Evolutionary conservation across 2,888 invertebrate species (phyloP).

Genomic region (Dicyrtoma fusca): DNA sequence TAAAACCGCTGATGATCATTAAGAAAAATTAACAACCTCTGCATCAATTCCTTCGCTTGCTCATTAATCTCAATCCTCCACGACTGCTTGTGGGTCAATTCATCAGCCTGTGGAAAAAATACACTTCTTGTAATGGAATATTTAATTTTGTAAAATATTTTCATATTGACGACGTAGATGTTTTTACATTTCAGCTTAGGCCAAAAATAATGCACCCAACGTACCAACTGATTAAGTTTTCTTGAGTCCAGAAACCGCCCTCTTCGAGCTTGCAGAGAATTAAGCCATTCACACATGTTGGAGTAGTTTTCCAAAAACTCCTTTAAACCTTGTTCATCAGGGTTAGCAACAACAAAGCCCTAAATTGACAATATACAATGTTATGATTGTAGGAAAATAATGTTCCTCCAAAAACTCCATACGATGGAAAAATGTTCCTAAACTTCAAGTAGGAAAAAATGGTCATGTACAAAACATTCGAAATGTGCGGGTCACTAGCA

Average conservation of each 20-base stretch:
- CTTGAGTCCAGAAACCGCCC: slow-evolving; percentile 49
- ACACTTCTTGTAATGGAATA: no score
- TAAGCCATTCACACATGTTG: slow-evolving; percentile 52
- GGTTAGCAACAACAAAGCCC: slow-evolving; percentile 43
- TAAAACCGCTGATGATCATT: no score
- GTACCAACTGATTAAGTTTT: slow-evolving; percentile 49
- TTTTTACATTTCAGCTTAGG: neutral
- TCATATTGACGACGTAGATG: no score
- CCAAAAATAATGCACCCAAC: no score
- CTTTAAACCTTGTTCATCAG: slow-evolving; percentile 47
- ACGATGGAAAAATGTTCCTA: slow-evolving; percentile 8
- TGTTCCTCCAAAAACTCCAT: no score
- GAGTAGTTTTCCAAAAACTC: slow-evolving; percentile 52
- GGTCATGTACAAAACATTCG: no score
- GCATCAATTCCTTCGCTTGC: slow-evolving; percentile 43
- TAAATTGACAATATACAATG: slow-evolving; percentile 15
- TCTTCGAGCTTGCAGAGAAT: slow-evolving; percentile 49
- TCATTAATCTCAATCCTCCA: slow-evolving; percentile 51
- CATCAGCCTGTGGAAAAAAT: slow-evolving; percentile 41
- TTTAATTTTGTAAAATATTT: no score
- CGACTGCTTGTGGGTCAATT: slow-evolving; percentile 44
- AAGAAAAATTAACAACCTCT: no score
- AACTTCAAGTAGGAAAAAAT: no score
- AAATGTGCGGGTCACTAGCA: no score
- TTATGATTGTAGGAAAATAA: neutral